phyloP scores from a whole-genome alignment of 2,888 invertebrate species.

The Lordiphosa fenestrarum region DNA sequence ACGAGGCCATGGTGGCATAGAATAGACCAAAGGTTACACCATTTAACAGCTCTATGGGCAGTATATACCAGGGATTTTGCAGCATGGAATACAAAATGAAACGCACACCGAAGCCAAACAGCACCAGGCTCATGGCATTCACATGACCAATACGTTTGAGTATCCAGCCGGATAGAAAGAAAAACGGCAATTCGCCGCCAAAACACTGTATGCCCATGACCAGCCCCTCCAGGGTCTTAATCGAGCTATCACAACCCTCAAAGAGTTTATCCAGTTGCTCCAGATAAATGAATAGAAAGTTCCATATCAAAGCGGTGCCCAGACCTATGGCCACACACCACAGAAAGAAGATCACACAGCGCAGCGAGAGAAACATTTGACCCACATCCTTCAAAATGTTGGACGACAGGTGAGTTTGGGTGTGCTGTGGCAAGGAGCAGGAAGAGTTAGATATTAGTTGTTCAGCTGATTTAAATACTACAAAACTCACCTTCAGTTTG shows the following conservation, averaged over 20 bases:
- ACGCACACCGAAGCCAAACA: constrained; percentile 89
- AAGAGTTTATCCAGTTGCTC: constrained; percentile 84
- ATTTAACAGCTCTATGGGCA: constrained; percentile 92
- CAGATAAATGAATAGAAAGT: constrained; percentile 92
- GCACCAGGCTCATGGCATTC: constrained; percentile 90
- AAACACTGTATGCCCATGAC: constrained; percentile 90
- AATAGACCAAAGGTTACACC: constrained; percentile 94
- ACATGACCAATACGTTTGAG: constrained; percentile 90
- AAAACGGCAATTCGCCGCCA: constrained; percentile 92
- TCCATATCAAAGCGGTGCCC: constrained; percentile 92
- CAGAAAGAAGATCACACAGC: constrained; percentile 87
- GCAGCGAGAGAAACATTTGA: constrained; percentile 84
- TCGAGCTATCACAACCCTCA: constrained; percentile 81
- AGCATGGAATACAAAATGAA: constrained; percentile 91
- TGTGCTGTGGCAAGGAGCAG: constrained; percentile 81
- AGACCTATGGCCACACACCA: constrained; percentile 92
- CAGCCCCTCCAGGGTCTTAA: constrained; percentile 88
- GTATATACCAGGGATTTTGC: constrained; percentile 89
- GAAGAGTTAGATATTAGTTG: not conserved
- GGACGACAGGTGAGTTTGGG: constrained; percentile 84
- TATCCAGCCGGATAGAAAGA: constrained; percentile 90
- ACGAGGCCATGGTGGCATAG: constrained; percentile 93
- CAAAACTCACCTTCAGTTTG: constrained; percentile 82
- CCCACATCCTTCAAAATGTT: constrained; percentile 87
- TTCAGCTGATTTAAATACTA: not conserved